Percentiles rank a stretch among this genome's conserved stretches.
Evolutionary conservation across 1,140 invertebrate species (phyloP).

Genomic region (Pseudomyrmex flavicornis): DNA sequence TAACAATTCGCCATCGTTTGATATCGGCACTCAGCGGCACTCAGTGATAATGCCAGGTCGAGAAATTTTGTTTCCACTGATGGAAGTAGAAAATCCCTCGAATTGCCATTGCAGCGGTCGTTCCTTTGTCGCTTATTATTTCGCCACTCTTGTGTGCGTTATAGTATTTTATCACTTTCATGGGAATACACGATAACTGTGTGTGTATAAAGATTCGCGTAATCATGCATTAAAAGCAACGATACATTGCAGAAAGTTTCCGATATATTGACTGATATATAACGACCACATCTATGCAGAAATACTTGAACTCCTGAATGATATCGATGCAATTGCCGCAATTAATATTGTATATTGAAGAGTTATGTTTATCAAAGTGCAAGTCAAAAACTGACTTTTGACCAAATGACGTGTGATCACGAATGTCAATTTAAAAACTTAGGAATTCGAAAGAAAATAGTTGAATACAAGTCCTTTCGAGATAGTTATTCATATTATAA

Average conservation of each 20-base stretch:
- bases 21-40: conserved; percentile 60
- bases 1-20: conserved; percentile 52
- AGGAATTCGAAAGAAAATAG: too few species aligned
- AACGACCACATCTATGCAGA: conserved; percentile 1
- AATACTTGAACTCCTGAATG: neutral
- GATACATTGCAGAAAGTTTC: neutral
- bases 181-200: neutral
- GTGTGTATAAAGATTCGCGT: neutral
- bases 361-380: too few species aligned
- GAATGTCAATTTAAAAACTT: too few species aligned
- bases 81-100: too few species aligned
- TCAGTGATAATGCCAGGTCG: conserved; percentile 47
- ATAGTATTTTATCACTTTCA: neutral
- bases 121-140: neutral
- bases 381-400: neutral
- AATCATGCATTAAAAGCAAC: neutral
- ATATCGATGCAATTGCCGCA: conserved; percentile 46
- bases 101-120: too few species aligned
- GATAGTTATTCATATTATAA: too few species aligned
- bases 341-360: conserved; percentile 6
- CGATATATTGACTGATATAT: neutral
- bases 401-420: too few species aligned
- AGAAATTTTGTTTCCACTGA: too few species aligned
- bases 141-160: neutral
- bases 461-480: too few species aligned